Evolutionary conservation across 2,888 invertebrate genomes (phyloP), one percentile per base, ranked within the genome.

Genomic region (Dysmachus trigonus): DNA sequence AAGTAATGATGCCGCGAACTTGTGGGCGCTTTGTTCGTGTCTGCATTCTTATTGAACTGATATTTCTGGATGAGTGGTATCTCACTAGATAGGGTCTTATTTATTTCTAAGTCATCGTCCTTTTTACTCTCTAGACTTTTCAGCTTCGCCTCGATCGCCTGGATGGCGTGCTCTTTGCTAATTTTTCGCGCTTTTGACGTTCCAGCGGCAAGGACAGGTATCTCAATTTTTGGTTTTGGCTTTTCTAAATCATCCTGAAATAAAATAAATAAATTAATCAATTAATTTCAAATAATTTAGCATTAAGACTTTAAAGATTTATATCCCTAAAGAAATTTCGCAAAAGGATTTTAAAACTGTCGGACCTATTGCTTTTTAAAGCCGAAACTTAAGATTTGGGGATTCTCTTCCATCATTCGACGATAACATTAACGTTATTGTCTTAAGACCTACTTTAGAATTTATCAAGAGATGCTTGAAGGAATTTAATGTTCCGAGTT

Each of bases 71-170:
- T 94, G 35, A 96, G 90, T 0, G 96, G 95, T 15, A 94, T 92
- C 89, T 95, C 95, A 33, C 94, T 91, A 0, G 94, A 94, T 13
- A 94, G 93, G 2, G 95, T 93, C 90, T 95, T 95, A 90, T 96
- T 96, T 5, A 96, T 93, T 86, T 95, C 95, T 90, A 96, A 96
- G 88, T 96, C 95, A 62, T 62, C 47, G 10, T 88, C 87, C 0
- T 94, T 94, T 88, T 93, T 94, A 3, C 92, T 91, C 89, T 96
- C 96, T 94, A 97, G 95, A 91, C 95, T 93, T 90, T 96, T 96
- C 0, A 98, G 92, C 91, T 98, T 97, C 0, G 96, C 96, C 91
- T 97, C 97, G 87, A 98, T 97, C 0, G 97, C 97, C 90, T 96
- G 96, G 88, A 98, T 97, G 85, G 97, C 96, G 8, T 95, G 95